A percentile compares a stretch with the other conserved stretches of the same genome.
Evolutionary conservation across 2,113 vertebrate genomes (phyloP).

Genomic region (Mustela lutreola): DNA sequence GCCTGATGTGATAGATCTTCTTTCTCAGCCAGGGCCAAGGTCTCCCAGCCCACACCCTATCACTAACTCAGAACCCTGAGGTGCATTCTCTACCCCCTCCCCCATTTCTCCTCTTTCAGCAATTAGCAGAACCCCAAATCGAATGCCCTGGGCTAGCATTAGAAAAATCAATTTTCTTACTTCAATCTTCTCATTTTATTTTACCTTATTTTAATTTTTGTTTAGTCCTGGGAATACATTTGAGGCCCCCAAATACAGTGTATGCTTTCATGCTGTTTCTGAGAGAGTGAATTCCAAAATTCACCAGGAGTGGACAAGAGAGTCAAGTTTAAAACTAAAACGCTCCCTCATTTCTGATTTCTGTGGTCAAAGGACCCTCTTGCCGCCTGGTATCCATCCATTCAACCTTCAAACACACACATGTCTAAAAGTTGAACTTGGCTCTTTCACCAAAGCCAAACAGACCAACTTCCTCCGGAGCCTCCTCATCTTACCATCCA

Average conservation of each 20-base stretch:
- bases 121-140: neutral
- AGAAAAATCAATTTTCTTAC: constrained; percentile 50
- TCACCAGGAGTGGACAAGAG: neutral
- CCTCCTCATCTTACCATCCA: neutral
- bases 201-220: constrained; percentile 35
- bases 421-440: neutral
- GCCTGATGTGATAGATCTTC: neutral
- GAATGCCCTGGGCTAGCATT: neutral
- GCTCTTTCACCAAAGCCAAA: constrained; percentile 2
- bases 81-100: neutral
- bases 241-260: neutral
- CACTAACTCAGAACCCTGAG: neutral
- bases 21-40: neutral
- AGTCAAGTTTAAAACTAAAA: constrained; percentile 31
- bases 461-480: neutral
- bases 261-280: constrained; percentile 23
- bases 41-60: neutral
- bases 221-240: neutral
- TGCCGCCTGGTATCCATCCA: neutral
- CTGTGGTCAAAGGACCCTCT: neutral
- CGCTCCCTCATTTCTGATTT: neutral
- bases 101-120: neutral
- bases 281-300: constrained; percentile 29
- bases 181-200: constrained; percentile 40
- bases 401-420: neutral